phyloP scores from a whole-genome alignment of 1,140 invertebrate genomes.

The Papilio helenus region DNA sequence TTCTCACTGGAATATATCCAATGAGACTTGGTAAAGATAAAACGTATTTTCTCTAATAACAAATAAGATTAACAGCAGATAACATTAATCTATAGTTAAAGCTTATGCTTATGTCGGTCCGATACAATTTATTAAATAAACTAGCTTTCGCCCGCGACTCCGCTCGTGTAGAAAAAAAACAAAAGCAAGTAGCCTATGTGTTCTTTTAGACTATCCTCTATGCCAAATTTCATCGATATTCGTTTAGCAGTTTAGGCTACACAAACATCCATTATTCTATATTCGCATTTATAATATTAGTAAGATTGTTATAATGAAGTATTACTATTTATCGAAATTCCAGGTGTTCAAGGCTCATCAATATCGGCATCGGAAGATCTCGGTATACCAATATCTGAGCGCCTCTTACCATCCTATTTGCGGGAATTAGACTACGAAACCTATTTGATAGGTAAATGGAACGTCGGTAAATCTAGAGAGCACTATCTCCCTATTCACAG shows the following conservation, averaged over 20 bases:
- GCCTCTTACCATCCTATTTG: slow-evolving; percentile 88
- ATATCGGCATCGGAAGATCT: slow-evolving; percentile 87
- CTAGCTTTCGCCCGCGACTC: no score
- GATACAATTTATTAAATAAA: no score
- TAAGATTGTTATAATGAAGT: neutral
- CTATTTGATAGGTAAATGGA: slow-evolving; percentile 94
- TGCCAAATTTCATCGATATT: no score
- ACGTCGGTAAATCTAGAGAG: slow-evolving; percentile 87
- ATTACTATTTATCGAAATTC: slow-evolving; percentile 1
- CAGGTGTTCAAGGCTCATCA: slow-evolving; percentile 90
- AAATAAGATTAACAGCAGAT: neutral
- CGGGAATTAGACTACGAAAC: slow-evolving; percentile 89
- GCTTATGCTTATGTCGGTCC: no score
- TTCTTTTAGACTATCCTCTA: no score
- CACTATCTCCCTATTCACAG: slow-evolving; percentile 89
- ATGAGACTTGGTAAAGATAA: slow-evolving; percentile 72
- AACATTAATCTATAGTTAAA: no score
- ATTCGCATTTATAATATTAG: no score
- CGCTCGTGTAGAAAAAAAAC: no score
- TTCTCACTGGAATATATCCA: slow-evolving; percentile 91
- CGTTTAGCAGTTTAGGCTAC: no score
- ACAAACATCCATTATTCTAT: no score
- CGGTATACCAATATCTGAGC: slow-evolving; percentile 87
- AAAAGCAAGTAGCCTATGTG: no score
- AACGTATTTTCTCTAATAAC: neutral